Conservation (phyloP, 2,113 vertebrate genomes). For the Hystrix brachyura region DNA sequence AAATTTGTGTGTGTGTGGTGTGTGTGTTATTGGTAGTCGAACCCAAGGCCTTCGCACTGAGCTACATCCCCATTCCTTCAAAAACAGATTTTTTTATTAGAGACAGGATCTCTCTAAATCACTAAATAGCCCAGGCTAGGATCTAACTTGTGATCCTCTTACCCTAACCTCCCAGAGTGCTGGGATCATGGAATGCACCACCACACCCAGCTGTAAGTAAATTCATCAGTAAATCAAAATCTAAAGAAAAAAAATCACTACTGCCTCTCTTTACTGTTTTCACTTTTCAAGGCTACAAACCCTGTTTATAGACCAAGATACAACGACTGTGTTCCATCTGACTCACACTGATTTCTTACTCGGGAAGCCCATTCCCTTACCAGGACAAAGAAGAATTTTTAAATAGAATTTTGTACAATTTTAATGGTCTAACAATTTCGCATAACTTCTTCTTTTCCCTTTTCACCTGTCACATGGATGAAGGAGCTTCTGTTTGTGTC, state of each 20-base stretch:
- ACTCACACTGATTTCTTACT: constrained; percentile 38
- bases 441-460: not conserved
- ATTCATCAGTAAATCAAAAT: constrained; percentile 50
- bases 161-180: not conserved
- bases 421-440: not conserved
- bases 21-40: not conserved
- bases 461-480: not conserved
- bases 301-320: not conserved
- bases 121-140: not conserved
- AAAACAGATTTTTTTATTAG: not conserved
- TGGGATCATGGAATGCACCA: not conserved
- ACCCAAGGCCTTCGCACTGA: not conserved
- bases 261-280: not conserved
- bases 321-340: not conserved
- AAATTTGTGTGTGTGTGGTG: not conserved
- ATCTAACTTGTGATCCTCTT: not conserved
- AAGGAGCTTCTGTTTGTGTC: not conserved
- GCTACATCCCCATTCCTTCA: not conserved
- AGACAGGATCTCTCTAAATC: not conserved
- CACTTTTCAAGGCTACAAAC: not conserved
- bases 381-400: not conserved
- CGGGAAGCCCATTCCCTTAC: not conserved
- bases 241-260: not conserved
- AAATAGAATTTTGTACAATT: not conserved
- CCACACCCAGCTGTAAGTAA: not conserved